phyloP scores from a whole-genome alignment of 2,888 invertebrate genomes.

The Baccha elongata region DNA sequence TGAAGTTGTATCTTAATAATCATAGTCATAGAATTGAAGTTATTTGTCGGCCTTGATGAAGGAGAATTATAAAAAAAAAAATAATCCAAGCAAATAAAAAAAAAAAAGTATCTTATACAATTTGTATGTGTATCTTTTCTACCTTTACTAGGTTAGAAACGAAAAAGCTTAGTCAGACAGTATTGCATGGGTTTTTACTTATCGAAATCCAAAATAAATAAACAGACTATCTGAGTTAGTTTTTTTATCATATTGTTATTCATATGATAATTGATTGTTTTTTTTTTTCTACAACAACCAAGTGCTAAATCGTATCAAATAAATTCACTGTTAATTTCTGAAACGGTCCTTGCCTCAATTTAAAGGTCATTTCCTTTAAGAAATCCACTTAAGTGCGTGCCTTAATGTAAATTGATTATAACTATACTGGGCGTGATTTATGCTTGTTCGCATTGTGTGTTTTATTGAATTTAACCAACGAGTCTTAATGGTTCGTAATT shows the following conservation, averaged over 20 bases:
- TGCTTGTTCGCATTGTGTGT: slow-evolving; percentile 34
- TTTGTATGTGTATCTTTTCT: slow-evolving; percentile 27
- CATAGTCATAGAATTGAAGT: not conserved
- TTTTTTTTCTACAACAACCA: not conserved
- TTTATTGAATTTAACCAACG: slow-evolving; percentile 51
- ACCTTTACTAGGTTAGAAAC: not conserved
- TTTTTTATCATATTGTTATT: slow-evolving; percentile 2
- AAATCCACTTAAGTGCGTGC: slow-evolving; percentile 34
- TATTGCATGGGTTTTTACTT: not conserved
- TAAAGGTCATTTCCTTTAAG: slow-evolving; percentile 37
- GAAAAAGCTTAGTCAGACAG: slow-evolving; percentile 39
- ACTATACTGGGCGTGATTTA: slow-evolving; percentile 27
- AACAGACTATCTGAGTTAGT: too few species aligned
- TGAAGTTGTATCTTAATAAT: slow-evolving; percentile 36
- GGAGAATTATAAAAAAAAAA: slow-evolving; percentile 2
- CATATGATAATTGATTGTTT: slow-evolving; percentile 47
- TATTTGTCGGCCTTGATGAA: slow-evolving; percentile 43
- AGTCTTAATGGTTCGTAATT: slow-evolving; percentile 30
- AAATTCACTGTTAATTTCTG: slow-evolving; percentile 35
- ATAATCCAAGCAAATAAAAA: not conserved
- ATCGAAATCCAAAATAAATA: slow-evolving; percentile 44
- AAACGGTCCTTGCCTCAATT: slow-evolving; percentile 21
- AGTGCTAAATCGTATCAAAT: not conserved
- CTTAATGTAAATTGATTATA: slow-evolving; percentile 13
- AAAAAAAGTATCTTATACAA: not conserved